Evolutionary conservation across 1,140 invertebrate species (phyloP).

Genomic region (Pseudomyrmex dendroicus): DNA sequence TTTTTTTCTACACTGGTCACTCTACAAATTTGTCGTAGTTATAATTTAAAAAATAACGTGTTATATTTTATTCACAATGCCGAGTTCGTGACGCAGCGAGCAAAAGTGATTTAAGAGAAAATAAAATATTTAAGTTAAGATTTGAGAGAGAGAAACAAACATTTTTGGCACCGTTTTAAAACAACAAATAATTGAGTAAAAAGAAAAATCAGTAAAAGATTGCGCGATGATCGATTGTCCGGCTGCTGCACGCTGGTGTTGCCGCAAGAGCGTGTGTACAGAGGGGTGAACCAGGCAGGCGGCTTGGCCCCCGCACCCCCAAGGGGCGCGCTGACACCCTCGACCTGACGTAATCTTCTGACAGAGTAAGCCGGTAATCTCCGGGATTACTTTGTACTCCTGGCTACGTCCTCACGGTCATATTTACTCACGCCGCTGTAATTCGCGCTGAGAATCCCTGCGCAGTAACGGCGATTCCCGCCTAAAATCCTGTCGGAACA

Average conservation of each 20-base stretch:
- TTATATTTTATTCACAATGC: constrained; percentile 6
- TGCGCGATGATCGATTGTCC: constrained; percentile 59
- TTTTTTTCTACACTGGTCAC: not conserved
- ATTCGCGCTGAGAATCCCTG: constrained; percentile 75
- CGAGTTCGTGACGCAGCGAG: not conserved
- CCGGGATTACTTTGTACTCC: constrained; percentile 83
- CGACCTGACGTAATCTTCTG: constrained; percentile 85
- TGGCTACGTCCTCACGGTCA: constrained; percentile 74
- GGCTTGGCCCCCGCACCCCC: constrained; percentile 67
- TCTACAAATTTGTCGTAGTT: constrained; percentile 16
- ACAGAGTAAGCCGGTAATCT: constrained; percentile 85
- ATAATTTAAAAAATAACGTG: constrained; percentile 47
- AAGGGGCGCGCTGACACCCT: constrained; percentile 83
- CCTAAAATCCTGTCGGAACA: constrained; percentile 70
- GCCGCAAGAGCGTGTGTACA: constrained; percentile 30
- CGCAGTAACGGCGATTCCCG: constrained; percentile 69
- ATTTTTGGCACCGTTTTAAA: no score
- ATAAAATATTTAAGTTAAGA: constrained; percentile 1
- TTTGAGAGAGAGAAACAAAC: no score
- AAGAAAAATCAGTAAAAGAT: constrained; percentile 24
- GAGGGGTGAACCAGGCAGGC: constrained; percentile 23
- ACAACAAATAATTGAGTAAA: constrained; percentile 1
- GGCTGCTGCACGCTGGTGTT: constrained; percentile 2
- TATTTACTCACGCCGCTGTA: constrained; percentile 79
- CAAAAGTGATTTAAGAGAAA: not conserved